These are phyloP conservation scores for Hassar affinis DNA, from an alignment of 2,113 vertebrate genomes.

Conservation along the genomic window DNA sequence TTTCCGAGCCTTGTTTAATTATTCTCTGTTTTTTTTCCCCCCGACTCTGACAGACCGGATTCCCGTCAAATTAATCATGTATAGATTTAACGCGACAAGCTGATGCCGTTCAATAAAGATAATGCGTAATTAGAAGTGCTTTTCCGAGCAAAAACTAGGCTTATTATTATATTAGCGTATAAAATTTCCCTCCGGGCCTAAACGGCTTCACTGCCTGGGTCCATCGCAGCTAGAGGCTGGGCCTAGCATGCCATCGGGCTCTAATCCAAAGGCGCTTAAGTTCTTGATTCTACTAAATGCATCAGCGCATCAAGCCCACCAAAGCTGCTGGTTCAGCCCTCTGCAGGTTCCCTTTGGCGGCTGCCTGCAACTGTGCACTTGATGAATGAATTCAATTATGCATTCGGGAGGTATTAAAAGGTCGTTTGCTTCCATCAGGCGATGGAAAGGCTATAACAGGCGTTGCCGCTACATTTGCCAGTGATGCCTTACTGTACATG, in stretches of 20 bases:
- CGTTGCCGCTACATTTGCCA: slow-evolving; percentile 29
- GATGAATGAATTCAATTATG: slow-evolving; percentile 55
- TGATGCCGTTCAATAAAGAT: slow-evolving; percentile 59
- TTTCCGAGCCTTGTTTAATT: slow-evolving; percentile 67
- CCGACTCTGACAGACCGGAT: slow-evolving; percentile 61
- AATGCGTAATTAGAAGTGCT: slow-evolving; percentile 51
- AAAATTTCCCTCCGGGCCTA: slow-evolving; percentile 5
- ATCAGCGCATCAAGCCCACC: slow-evolving; percentile 11
- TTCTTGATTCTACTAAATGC: slow-evolving; percentile 37
- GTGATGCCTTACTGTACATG: slow-evolving; percentile 17
- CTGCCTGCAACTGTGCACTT: slow-evolving; percentile 12
- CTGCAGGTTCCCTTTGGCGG: slow-evolving; percentile 18
- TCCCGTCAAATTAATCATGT: slow-evolving; percentile 69
- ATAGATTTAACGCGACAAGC: slow-evolving; percentile 67
- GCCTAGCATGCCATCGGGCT: slow-evolving; percentile 8
- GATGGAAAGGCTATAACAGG: slow-evolving; percentile 9
- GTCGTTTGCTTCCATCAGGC: slow-evolving; percentile 30
- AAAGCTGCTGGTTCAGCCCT: slow-evolving; percentile 36
- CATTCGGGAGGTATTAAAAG: slow-evolving; percentile 48
- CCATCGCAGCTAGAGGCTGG: slow-evolving; percentile 5
- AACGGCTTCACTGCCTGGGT: slow-evolving; percentile 14
- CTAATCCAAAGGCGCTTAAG: slow-evolving; percentile 21
- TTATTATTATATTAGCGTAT: slow-evolving; percentile 5
- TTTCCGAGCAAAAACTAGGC: slow-evolving; percentile 11
- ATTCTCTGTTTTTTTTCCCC: slow-evolving; percentile 67